A percentile compares a stretch with the other conserved stretches of the same genome.
phyloP scores from a whole-genome alignment of 2,888 invertebrate genomes.

The Synanthedon formicaeformis region DNA sequence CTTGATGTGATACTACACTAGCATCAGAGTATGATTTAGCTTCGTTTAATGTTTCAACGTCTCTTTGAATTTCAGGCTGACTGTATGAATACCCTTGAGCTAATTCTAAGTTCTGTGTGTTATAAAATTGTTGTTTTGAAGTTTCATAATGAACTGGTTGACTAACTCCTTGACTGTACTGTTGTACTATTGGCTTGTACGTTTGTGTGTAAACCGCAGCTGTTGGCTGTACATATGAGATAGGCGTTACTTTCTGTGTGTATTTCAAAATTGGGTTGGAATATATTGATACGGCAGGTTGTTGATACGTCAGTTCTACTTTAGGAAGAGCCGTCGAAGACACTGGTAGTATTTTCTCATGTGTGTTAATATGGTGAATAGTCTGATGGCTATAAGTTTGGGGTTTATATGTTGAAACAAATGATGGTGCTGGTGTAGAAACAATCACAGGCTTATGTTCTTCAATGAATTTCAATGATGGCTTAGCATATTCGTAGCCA shows the following conservation, averaged over 20 bases:
- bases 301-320: conserved; percentile 34
- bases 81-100: conserved; percentile 41
- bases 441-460: conserved; percentile 25
- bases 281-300: conserved; percentile 45
- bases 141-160: conserved; percentile 32
- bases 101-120: conserved; percentile 25
- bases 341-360: conserved; percentile 27
- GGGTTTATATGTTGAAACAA: conserved; percentile 38
- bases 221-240: conserved; percentile 37
- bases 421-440: conserved; percentile 28
- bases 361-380: conserved; percentile 40
- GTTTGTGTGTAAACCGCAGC: conserved; percentile 38
- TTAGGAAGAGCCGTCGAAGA: conserved; percentile 35
- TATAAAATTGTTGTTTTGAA: conserved; percentile 23
- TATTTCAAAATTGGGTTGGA: conserved; percentile 51
- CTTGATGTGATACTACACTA: conserved; percentile 52
- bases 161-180: conserved; percentile 28
- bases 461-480: conserved; percentile 32
- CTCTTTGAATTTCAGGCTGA: conserved; percentile 55
- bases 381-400: conserved; percentile 47
- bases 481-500: conserved; percentile 37
- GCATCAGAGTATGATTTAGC: conserved; percentile 47
- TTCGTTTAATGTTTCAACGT: conserved; percentile 27
- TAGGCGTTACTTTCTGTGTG: conserved; percentile 39
- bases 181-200: conserved; percentile 37